phyloP scores from a whole-genome alignment of 2,113 vertebrate species.

The Elephantulus edwardii region DNA sequence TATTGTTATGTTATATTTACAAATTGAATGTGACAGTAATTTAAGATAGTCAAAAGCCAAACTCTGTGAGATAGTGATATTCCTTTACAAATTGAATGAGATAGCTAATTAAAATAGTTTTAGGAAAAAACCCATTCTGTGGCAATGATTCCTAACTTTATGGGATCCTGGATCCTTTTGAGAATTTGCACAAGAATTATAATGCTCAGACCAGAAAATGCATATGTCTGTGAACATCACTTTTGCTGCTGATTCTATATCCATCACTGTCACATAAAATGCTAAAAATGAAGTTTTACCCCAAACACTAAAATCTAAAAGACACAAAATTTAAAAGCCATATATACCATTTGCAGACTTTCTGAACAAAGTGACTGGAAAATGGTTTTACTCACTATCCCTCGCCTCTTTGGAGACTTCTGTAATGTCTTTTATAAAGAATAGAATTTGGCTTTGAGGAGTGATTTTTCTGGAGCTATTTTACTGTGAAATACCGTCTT shows the following conservation, averaged over 20 bases:
- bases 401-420: no score
- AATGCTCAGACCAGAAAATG: neutral
- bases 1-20: no score
- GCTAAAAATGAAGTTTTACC: conserved; percentile 18
- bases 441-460: no score
- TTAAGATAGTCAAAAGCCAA: neutral
- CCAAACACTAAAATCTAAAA: neutral
- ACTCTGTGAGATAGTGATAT: neutral
- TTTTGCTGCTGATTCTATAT: no score
- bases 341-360: no score
- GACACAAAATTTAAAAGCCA: neutral
- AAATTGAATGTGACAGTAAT: no score
- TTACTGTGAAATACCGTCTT: no score
- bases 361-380: conserved; percentile 17
- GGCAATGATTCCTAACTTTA: conserved; percentile 29
- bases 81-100: conserved; percentile 14
- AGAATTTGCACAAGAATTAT: neutral
- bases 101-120: conserved; percentile 35
- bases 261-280: neutral
- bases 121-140: conserved; percentile 1
- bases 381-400: no score
- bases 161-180: neutral
- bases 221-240: neutral
- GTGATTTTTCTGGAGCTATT: no score
- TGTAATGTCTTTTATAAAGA: no score